Evolutionary conservation across 2,797 vertebrate genomes (phyloP), one percentile per base, ranked within the genome.

Genomic region (Bradypodion pumilum): DNA sequence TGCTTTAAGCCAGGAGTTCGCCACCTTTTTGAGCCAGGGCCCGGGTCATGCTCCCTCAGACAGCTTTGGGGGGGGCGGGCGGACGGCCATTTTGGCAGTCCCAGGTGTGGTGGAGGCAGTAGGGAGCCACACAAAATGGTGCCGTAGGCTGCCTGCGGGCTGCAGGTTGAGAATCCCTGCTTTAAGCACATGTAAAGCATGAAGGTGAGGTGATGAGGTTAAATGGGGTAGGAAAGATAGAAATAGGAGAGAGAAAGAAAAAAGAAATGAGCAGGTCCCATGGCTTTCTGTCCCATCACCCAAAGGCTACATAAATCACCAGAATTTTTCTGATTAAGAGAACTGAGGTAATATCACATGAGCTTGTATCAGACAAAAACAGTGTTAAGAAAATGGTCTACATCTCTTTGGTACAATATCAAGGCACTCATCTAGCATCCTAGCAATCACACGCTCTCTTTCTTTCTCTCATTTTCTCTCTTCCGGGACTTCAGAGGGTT

Each of bases 381-480:
- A 92, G 91, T 90, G 86, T 89, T 87, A 85, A 87, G 90, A 85
- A 63, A 92, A 93, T 97, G 96, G 95, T 96, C 97, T 90, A 97
- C 96, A 70, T 25, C 97, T 97, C 97, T 97, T 97, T 98, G 97
- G 97, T 98, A 98, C 97, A 98, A 96, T 97, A 97, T 97, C 97
- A 99, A 99, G 98, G 98, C 98, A 99, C 98, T 99, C 98, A 96
- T 97, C 97, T 97, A 91, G 88, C 94, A 95, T 75, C 80, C 94
- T 87, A 85, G 59, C 88, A 87, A 90, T 92, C 89, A 89, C 81
- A 73, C 86, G 73, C 82, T 89, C 83, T 15, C 89, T 90, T 3
- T 89, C 87, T 79, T 65, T 89, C 86, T 90, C 80, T 25, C 91
- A 90, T 87, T 70, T 80, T 89, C 84, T 16, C 90, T 90, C 3